A percentile compares a stretch with the other conserved stretches of the same genome.
Evolutionary conservation across 2,797 vertebrate species (phyloP).

Genomic region (Anniella stebbinsi): DNA sequence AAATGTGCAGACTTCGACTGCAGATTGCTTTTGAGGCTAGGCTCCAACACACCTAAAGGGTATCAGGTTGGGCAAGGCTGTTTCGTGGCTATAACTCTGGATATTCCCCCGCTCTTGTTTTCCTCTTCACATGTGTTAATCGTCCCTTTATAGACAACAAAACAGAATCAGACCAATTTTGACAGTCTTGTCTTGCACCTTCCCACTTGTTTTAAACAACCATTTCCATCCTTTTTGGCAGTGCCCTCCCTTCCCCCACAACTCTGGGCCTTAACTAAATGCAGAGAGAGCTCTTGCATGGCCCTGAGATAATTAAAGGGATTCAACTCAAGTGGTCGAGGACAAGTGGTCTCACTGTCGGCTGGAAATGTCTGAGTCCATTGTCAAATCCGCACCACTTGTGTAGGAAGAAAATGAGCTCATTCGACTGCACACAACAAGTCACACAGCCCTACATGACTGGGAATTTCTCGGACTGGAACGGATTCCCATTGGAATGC

Average conservation of each 20-base stretch:
- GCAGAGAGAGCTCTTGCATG: slow-evolving; percentile 4
- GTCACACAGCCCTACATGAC: neutral
- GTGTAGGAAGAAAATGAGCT: slow-evolving; percentile 39
- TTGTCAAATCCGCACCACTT: slow-evolving; percentile 33
- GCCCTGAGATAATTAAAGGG: slow-evolving; percentile 41
- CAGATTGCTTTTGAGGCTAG: too few relatives aligned
- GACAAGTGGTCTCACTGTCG: slow-evolving; percentile 36
- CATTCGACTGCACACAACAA: slow-evolving; percentile 49
- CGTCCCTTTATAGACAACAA: neutral
- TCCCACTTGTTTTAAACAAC: slow-evolving; percentile 40
- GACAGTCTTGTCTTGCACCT: neutral
- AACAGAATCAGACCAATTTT: neutral
- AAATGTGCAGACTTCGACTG: too few relatives aligned
- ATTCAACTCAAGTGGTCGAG: slow-evolving; percentile 47
- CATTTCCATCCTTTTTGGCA: rapidly evolving
- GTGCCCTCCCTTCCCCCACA: neutral
- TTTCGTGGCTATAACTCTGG: neutral
- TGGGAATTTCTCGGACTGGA: slow-evolving; percentile 26
- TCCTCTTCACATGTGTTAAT: neutral
- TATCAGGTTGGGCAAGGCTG: neutral
- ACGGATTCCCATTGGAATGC: slow-evolving; percentile 41
- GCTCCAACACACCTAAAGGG: neutral
- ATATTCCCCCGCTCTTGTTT: neutral
- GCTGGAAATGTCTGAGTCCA: slow-evolving; percentile 41
- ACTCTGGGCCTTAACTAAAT: neutral